A percentile compares a stretch with the other conserved stretches of the same genome.
These are phyloP conservation scores for Andinoacara biseriatus DNA, from an alignment of 2,113 vertebrate species.

Conservation along the genomic window DNA sequence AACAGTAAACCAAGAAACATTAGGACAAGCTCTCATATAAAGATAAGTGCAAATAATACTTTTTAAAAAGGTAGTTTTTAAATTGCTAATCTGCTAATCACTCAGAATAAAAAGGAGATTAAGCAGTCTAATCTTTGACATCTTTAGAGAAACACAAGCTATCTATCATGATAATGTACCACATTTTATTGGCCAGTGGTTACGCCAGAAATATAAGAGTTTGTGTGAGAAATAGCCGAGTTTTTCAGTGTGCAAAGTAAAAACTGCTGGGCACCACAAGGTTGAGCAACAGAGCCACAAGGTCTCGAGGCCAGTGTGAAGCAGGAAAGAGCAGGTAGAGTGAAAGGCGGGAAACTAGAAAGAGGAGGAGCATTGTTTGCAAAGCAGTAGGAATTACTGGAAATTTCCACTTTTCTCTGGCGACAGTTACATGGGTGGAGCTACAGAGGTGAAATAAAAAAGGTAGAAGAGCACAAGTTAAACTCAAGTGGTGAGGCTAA, in stretches of 20 bases:
- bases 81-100: not conserved
- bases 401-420: constrained; percentile 84
- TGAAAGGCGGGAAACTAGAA: constrained; percentile 70
- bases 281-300: constrained; percentile 41
- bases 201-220: not conserved
- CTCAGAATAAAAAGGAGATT: not conserved
- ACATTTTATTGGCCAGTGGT: no score
- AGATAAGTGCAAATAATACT: not conserved
- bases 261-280: not conserved
- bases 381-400: constrained; percentile 77
- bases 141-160: not conserved
- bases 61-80: not conserved
- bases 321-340: constrained; percentile 74
- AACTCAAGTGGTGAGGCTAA: not conserved
- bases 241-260: not conserved
- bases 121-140: not conserved
- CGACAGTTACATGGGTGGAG: constrained; percentile 63
- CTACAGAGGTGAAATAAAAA: constrained; percentile 65
- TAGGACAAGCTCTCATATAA: not conserved
- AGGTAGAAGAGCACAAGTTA: constrained; percentile 32
- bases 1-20: constrained; percentile 21
- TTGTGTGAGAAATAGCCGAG: not conserved
- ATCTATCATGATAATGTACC: not conserved
- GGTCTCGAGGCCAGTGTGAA: constrained; percentile 36
- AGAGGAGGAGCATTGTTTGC: constrained; percentile 71